Base-by-base conservation (phyloP, 2,797 vertebrate genomes). In the Trichosurus vulpecula region DNA sequence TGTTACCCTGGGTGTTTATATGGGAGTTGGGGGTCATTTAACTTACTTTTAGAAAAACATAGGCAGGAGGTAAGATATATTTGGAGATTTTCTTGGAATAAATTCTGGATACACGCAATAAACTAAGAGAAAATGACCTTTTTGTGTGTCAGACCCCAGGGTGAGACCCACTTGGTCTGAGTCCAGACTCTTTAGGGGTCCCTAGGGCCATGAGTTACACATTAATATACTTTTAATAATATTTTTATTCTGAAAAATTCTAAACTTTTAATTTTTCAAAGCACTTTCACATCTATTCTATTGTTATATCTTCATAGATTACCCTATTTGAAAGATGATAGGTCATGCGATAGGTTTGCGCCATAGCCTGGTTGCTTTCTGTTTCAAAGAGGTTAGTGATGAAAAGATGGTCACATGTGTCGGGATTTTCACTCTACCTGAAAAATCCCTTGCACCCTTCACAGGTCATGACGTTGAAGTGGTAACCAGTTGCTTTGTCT, bases 381-480 rank as follows among this genome's bases (percentile, higher is more conserved):
- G 55, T 61, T 61, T 30, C 58, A 8, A n/a, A 0, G 3, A n/a
- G 61, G 93, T 58, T 19, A 14, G 31, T 6, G 35, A 58, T 22
- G 27, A 53, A n/a, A 87, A 2, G 29, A 53, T 30, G 13, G 22
- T 47, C 30, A 25, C 22, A 27, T 4, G 56, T 31, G 53, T 87
- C 29, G 52, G 66, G 89, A 13, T 41, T 61, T 31, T 57, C 16
- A 94, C 92, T 92, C 0, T 97, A 98, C 98, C 98, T 98, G 97
- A 98, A 98, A 92, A 98, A 98, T 54, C 98, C 98, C 94, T 98
- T 98, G 97, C 98, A 98, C 92, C 98, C 98, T 97, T 98, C 98
- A 91, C 98, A 98, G 0, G 97, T 97, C 96, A 98, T 95, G 94
- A 97, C 98, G 11, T 98, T 98, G 97, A 98, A 98, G 90, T 98